These are phyloP conservation scores for Stegostoma tigrinum DNA, from an alignment of 2,113 vertebrate species.

Conservation along the genomic window DNA sequence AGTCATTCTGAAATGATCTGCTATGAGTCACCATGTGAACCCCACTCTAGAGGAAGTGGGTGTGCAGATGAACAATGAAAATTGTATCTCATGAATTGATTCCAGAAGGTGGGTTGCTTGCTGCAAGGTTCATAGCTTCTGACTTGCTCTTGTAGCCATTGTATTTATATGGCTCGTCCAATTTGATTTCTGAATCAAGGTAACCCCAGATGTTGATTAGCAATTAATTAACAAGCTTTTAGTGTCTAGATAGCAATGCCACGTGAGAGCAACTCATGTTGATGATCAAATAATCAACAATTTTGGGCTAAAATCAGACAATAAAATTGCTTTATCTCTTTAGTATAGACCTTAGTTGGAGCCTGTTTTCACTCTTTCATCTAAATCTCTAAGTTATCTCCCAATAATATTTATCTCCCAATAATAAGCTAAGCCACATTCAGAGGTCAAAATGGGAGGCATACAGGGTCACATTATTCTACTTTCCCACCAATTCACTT, in stretches of 20 bases:
- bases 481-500: background rate
- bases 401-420: too few relatives aligned
- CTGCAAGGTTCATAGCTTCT: too few relatives aligned
- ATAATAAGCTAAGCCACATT: background rate
- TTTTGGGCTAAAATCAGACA: background rate
- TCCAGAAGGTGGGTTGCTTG: too few relatives aligned
- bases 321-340: background rate
- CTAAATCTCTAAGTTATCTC: background rate
- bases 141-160: too few relatives aligned
- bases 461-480: background rate
- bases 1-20: background rate
- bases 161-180: too few relatives aligned
- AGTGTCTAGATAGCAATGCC: background rate
- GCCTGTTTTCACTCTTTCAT: background rate
- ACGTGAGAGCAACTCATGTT: background rate
- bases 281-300: background rate
- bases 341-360: background rate
- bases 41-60: background rate
- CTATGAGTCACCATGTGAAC: background rate
- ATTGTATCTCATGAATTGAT: background rate
- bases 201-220: too few relatives aligned
- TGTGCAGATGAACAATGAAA: background rate
- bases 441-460: background rate
- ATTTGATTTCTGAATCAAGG: too few relatives aligned
- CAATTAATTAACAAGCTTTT: too few relatives aligned